Base-by-base conservation (phyloP, 2,797 vertebrate genomes). In the Pseudomugil gertrudae region DNA sequence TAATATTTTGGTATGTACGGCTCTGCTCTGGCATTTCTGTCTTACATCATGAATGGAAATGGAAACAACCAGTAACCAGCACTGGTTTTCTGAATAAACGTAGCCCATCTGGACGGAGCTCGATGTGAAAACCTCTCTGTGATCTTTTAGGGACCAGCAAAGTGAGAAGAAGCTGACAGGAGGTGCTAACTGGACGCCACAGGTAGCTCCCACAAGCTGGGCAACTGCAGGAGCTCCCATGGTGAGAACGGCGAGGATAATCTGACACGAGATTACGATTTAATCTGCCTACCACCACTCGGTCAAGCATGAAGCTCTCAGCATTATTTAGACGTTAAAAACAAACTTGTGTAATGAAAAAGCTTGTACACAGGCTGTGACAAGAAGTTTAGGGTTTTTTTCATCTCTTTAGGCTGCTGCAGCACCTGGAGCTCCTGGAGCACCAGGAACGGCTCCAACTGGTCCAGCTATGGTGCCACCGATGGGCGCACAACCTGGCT, bases 161-260 rank as follows among this genome's bases (percentile, higher is more conserved):
- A 95, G 93, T 69, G 98, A 99, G 90, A 99, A 95, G 69, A 99
- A 96, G 80, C 88, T 99, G 74, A 99, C 98, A 13, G 98, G 98
- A 82, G 98, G 98, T 19, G 95, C 96, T 11, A 98, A 99, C 89
- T 99, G 98, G 98, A 97, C 94, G 78, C 98, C 98, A 2, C 94
- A 97, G 85, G 96, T 99, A 35, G 96, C 96, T 38, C 96, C 96
- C 13, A 95, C 96, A 60, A 98, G 95, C 54, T 99, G 98, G 98
- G 93, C 93, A 21, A 91, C 95, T 55, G 89, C 95, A 26, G 93
- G 95, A 50, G 87, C 94, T 63, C 92, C 95, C 68, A 82, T 99
- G 95, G 98, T 99, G 94, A 10, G 89, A 80, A 33, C 35, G 48
- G 23, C 35, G 3, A 6, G 3, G 64, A 11, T 8, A 21, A 14